Base-by-base conservation (phyloP, 2,888 invertebrate genomes). In the Ellobium chinense region DNA sequence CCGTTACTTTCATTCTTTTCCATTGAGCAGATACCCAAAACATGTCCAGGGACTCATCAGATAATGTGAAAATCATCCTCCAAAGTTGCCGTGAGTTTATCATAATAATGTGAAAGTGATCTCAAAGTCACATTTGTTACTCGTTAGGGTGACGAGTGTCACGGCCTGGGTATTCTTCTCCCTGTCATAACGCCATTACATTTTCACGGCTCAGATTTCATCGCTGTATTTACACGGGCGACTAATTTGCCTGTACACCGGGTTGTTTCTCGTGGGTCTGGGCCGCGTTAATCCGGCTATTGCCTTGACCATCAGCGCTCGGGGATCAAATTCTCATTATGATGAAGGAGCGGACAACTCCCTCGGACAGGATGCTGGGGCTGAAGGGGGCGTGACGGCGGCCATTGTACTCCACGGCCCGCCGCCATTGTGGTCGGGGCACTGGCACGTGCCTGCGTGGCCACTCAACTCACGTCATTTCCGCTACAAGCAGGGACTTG, bases 401-500 rank as follows among this genome's bases (percentile, higher is more conserved):
- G 7, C 76, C 56, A 76, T 76, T 76, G 76, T 76, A 5, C 24
- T 66, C 56, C 36, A 31, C 21, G 37, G 27, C 58, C 77, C 58
- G 65, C n/a, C 34, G 31, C 21, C 31, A 69, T 77, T 77, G 77
- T 77, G 69, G 68, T 69, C 31, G 24, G 14, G 18, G 60, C 39
- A 2, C 68, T 14, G 60, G 77, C 77, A 69, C 77, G 77, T 77
- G 77, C 58, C 69, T 68, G 27, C 69, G 4, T 58, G 39, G 39
- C 77, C 69, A 68, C 77, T 77, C 58, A 27, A 27, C 77, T 68
- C 77, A 77, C 77, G 77, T 69, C 69, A 77, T 69, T 77, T 77
- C 77, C 77, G 68, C 27, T 77, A 77, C 77, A 77, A 77, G 77
- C 24, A 77, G 34, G 37, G n/a, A 58, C 37, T 39, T 37, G 77